These are phyloP conservation scores for Bombus balteatus DNA, from an alignment of 1,140 invertebrate genomes.

Conservation along the genomic window DNA sequence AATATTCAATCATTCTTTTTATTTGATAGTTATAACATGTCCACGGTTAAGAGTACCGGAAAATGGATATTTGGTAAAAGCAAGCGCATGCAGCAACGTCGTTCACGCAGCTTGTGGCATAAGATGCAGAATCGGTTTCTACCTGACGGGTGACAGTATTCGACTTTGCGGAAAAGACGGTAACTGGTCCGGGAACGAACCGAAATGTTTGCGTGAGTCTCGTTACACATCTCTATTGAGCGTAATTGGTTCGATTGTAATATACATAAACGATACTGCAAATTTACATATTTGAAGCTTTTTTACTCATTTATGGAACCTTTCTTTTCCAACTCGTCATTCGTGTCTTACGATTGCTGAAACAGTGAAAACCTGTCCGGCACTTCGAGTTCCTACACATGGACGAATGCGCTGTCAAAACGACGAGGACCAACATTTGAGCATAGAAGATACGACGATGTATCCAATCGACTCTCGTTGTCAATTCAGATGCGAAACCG, in stretches of 20 bases:
- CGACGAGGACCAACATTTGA: constrained; percentile 75
- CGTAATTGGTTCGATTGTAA: neutral
- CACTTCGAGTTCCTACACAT: constrained; percentile 83
- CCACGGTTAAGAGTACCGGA: constrained; percentile 84
- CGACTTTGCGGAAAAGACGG: constrained; percentile 86
- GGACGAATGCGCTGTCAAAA: constrained; percentile 85
- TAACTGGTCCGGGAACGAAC: constrained; percentile 86
- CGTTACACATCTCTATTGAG: neutral
- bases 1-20: constrained; percentile 6
- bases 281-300: neutral
- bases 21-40: constrained; percentile 84
- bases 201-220: constrained; percentile 85
- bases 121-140: constrained; percentile 87
- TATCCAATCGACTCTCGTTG: constrained; percentile 86
- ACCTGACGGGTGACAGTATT: constrained; percentile 86
- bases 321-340: neutral
- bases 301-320: neutral
- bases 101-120: constrained; percentile 89
- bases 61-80: constrained; percentile 88
- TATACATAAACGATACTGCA: neutral
- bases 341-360: constrained; percentile 14
- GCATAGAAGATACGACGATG: constrained; percentile 52
- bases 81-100: constrained; percentile 85
- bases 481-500: constrained; percentile 86
- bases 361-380: constrained; percentile 86